These are phyloP conservation scores for Chroicocephalus ridibundus DNA, from an alignment of 2,113 vertebrate genomes.

Conservation along the genomic window DNA sequence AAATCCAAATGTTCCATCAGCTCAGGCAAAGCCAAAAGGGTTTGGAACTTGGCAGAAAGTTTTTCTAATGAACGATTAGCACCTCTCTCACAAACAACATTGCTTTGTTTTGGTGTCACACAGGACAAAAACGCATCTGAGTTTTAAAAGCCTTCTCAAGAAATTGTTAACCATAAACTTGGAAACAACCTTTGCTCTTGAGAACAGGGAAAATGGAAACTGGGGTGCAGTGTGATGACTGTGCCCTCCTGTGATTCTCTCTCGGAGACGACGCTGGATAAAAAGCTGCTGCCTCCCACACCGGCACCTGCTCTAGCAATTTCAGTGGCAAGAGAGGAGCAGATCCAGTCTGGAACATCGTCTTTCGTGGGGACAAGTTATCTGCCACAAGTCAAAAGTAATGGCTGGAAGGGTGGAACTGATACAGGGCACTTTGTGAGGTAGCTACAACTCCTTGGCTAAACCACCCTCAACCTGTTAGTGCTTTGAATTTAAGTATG, in stretches of 20 bases:
- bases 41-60: neutral
- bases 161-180: neutral
- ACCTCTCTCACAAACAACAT: conserved; percentile 31
- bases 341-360: neutral
- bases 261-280: neutral
- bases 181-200: neutral
- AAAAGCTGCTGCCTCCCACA: neutral
- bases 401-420: neutral
- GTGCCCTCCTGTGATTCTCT: neutral
- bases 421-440: neutral
- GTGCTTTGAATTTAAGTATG: neutral
- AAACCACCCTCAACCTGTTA: neutral
- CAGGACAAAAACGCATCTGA: neutral
- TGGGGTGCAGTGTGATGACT: neutral
- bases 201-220: neutral
- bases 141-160: neutral
- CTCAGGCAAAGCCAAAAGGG: neutral
- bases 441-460: neutral
- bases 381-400: neutral
- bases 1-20: conserved; percentile 2
- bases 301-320: neutral
- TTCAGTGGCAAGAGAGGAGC: neutral
- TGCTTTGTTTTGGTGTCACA: neutral
- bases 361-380: neutral
- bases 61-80: neutral